A percentile compares a stretch with the other conserved stretches of the same genome.
These are phyloP conservation scores for Onchidella celtica DNA, from an alignment of 2,888 invertebrate species.

Conservation along the genomic window DNA sequence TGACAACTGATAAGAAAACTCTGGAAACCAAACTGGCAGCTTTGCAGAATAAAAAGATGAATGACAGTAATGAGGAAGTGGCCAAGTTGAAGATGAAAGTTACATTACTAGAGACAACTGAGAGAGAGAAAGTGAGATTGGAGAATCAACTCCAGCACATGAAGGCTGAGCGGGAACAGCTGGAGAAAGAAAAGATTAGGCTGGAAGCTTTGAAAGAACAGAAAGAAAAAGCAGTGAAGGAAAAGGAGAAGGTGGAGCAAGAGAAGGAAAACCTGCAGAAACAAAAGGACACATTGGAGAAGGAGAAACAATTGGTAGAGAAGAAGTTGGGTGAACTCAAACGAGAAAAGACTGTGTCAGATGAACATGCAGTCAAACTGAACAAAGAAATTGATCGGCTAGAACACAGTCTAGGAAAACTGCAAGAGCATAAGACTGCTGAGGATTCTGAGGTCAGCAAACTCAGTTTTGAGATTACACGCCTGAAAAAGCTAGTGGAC, in stretches of 20 bases:
- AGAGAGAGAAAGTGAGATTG: conserved; percentile 41
- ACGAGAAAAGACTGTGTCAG: conserved; percentile 28
- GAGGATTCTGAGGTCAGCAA: background rate
- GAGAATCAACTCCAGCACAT: conserved; percentile 42
- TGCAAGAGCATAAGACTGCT: background rate
- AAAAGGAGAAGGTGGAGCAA: conserved; percentile 26
- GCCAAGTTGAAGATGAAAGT: conserved; percentile 56
- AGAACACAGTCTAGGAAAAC: conserved; percentile 13
- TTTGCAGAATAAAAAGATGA: conserved; percentile 42
- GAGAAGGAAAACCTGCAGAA: conserved; percentile 76
- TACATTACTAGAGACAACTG: conserved; percentile 42
- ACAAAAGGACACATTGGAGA: conserved; percentile 80
- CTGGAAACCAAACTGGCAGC: conserved; percentile 45
- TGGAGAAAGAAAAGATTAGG: conserved; percentile 48
- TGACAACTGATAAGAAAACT: conserved; percentile 42
- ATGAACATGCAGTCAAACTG: conserved; percentile 16
- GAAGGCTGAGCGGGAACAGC: background rate
- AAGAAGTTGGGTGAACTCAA: conserved; percentile 38
- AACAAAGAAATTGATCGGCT: conserved; percentile 33
- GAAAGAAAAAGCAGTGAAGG: conserved; percentile 10
- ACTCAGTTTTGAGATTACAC: conserved; percentile 38
- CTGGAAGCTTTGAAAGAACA: conserved; percentile 52
- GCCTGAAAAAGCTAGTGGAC: conserved; percentile 61
- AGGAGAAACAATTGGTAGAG: conserved; percentile 77
- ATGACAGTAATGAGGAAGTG: conserved; percentile 44